Conservation (phyloP, 2,888 invertebrate species). For the Cryptocephalus primarius region DNA sequence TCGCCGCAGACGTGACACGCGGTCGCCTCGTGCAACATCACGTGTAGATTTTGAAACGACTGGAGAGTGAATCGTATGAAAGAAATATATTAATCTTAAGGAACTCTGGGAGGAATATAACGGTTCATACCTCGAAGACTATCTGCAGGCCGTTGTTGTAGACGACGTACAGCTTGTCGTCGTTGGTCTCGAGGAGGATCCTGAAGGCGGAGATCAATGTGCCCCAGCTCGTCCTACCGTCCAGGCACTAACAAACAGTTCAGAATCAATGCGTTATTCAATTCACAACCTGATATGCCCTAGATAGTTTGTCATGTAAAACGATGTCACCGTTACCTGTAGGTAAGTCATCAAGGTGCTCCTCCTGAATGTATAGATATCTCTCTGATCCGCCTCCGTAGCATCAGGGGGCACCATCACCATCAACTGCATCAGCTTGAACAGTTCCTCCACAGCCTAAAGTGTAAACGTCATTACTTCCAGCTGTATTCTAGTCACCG, state of each 20-base stretch:
- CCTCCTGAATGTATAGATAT: constrained; percentile 75
- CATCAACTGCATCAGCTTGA: constrained; percentile 82
- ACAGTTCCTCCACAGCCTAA: constrained; percentile 80
- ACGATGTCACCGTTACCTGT: constrained; percentile 55
- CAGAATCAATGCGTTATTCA: not conserved
- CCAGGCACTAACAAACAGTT: constrained; percentile 48
- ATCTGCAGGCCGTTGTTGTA: constrained; percentile 79
- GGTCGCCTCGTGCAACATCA: constrained; percentile 89
- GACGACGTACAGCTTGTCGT: constrained; percentile 81
- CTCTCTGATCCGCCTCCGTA: constrained; percentile 63
- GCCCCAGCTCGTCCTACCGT: constrained; percentile 87
- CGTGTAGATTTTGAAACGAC: constrained; percentile 82
- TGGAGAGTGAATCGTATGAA: constrained; percentile 37
- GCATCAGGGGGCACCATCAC: constrained; percentile 74
- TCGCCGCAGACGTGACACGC: constrained; percentile 79
- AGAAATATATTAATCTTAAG: not conserved
- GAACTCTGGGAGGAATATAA: not conserved
- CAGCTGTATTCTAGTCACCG: not conserved
- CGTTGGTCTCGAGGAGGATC: constrained; percentile 79
- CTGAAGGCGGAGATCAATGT: constrained; percentile 85
- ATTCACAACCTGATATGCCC: not conserved
- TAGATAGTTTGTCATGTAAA: not conserved
- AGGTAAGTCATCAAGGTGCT: constrained; percentile 82
- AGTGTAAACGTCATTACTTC: constrained; percentile 10
- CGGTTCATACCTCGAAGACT: constrained; percentile 55